phyloP scores from a whole-genome alignment of 2,888 invertebrate species.

The Callosobruchus maculatus region DNA sequence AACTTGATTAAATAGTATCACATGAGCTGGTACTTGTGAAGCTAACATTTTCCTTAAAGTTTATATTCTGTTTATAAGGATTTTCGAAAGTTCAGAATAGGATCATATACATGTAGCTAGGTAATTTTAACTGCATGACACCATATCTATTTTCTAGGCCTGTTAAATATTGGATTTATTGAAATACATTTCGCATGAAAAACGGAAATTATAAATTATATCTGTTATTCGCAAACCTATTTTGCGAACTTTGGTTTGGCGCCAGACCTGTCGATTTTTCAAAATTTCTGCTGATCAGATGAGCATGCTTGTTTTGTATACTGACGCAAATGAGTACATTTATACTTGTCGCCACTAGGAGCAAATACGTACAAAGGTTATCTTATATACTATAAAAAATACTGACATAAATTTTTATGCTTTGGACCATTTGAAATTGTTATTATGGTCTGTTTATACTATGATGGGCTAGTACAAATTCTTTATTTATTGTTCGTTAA shows the following conservation, averaged over 20 bases:
- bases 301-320: background rate
- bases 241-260: background rate
- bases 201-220: background rate
- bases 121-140: too few relatives aligned
- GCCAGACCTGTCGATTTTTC: background rate
- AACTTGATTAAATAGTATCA: too few relatives aligned
- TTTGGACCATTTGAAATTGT: background rate
- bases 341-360: background rate
- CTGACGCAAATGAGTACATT: background rate
- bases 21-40: too few relatives aligned
- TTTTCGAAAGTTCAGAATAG: too few relatives aligned
- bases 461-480: too few relatives aligned
- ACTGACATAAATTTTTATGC: background rate
- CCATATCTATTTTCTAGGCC: background rate
- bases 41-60: too few relatives aligned
- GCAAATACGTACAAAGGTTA: background rate
- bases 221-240: background rate
- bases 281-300: background rate
- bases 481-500: too few relatives aligned
- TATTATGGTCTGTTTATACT: too few relatives aligned
- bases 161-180: background rate
- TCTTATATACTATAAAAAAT: background rate
- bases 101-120: too few relatives aligned
- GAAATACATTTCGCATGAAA: background rate
- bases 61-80: too few relatives aligned